Percentiles rank a stretch among this genome's conserved stretches.
Conservation (phyloP, 2,797 vertebrate genomes). For the Melanotaenia pygmaea region DNA sequence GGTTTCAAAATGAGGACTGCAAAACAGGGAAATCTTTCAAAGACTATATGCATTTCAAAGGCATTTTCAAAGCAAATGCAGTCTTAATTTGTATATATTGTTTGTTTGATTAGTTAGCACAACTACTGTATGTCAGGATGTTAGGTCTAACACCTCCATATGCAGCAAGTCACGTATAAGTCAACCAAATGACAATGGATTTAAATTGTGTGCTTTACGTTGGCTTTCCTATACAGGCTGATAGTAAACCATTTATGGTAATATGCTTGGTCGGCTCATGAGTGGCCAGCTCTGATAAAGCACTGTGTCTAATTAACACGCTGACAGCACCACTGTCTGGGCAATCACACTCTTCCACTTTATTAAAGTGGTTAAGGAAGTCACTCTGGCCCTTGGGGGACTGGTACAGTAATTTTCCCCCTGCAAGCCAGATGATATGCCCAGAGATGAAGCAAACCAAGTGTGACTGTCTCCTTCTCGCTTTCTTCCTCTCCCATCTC, state of each 20-base stretch:
- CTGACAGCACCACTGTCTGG: constrained; percentile 81
- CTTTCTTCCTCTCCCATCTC: constrained; percentile 50
- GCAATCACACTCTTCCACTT: constrained; percentile 81
- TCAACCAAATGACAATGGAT: constrained; percentile 44
- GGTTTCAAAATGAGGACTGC: constrained; percentile 41
- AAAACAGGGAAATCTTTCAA: constrained; percentile 43
- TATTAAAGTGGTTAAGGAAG: constrained; percentile 84
- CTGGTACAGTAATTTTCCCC: constrained; percentile 75
- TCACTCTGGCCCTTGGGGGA: constrained; percentile 75
- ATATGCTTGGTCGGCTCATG: constrained; percentile 66
- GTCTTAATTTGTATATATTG: constrained; percentile 35
- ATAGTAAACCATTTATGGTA: constrained; percentile 71
- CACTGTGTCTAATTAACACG: constrained; percentile 83
- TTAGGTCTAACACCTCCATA: constrained; percentile 16
- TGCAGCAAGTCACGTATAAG: constrained; percentile 35
- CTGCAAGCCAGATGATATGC: constrained; percentile 75
- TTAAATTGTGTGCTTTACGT: constrained; percentile 45
- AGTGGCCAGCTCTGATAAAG: constrained; percentile 83
- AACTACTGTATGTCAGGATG: neutral
- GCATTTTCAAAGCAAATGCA: constrained; percentile 37
- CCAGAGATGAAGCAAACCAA: constrained; percentile 73
- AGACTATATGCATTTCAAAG: constrained; percentile 29
- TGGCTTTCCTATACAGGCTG: constrained; percentile 39
- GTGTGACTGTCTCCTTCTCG: constrained; percentile 67
- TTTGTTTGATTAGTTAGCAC: constrained; percentile 23